Conservation (phyloP, 2,888 invertebrate genomes). For the Orchesellides sinensis region DNA sequence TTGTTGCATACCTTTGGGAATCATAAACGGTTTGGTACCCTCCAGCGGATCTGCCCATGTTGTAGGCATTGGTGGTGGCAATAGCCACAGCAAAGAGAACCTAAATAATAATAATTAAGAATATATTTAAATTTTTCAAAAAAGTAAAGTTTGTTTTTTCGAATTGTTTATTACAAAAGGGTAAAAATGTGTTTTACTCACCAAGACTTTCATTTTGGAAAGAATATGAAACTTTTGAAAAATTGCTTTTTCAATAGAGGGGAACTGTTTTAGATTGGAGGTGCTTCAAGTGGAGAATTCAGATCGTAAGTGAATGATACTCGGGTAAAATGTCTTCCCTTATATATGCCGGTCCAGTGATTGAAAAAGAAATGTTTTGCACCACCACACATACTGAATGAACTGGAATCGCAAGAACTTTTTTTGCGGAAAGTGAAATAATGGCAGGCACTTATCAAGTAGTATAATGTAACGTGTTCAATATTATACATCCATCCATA, state of each 20-base stretch:
- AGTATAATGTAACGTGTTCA: background rate
- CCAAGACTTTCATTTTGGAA: constrained; percentile 50
- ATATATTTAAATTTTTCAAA: background rate
- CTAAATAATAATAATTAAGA: constrained; percentile 24
- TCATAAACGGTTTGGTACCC: constrained; percentile 59
- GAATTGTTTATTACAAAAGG: too few species aligned
- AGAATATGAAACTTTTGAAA: constrained; percentile 13
- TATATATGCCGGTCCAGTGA: constrained; percentile 62
- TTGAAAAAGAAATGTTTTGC: constrained; percentile 28
- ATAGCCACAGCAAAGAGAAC: constrained; percentile 46
- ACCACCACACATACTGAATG: constrained; percentile 35
- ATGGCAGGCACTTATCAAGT: constrained; percentile 23
- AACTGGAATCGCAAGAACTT: constrained; percentile 62
- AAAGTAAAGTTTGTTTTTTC: background rate
- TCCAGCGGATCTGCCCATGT: constrained; percentile 48
- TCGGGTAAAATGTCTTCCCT: constrained; percentile 51
- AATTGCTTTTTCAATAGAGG: constrained; percentile 6
- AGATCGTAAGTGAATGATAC: constrained; percentile 58
- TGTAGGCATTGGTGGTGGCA: constrained; percentile 45
- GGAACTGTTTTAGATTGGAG: constrained; percentile 21
- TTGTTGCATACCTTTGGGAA: constrained; percentile 60
- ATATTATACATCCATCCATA: background rate
- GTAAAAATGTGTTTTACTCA: constrained; percentile 18
- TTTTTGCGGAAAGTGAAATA: constrained; percentile 56
- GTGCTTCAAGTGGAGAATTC: constrained; percentile 31